A percentile compares a stretch with the other conserved stretches of the same genome.
Conservation (phyloP, 1,140 invertebrate species). For the Lepidurus apus region DNA sequence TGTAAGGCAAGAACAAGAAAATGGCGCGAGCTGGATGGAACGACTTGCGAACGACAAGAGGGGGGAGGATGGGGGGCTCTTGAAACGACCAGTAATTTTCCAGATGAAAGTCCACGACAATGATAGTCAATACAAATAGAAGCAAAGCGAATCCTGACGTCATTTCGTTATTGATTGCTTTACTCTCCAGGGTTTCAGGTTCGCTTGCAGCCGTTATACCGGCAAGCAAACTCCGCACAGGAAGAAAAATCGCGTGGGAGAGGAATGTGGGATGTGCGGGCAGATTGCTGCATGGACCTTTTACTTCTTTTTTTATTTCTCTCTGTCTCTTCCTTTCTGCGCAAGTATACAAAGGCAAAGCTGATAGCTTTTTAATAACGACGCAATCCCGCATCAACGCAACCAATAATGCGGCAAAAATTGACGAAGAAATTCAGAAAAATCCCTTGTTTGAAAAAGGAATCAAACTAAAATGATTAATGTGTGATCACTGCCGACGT, state of each 20-base stretch:
- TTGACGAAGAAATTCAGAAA: too few relatives aligned
- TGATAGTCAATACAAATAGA: conserved; percentile 20
- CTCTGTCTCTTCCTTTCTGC: neutral
- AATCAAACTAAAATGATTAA: too few relatives aligned
- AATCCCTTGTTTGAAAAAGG: too few relatives aligned
- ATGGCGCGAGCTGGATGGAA: neutral
- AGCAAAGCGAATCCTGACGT: conserved; percentile 16
- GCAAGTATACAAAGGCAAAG: neutral
- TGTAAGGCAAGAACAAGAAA: neutral
- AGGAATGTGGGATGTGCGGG: conserved; percentile 13
- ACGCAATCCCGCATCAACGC: neutral
- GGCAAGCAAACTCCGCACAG: neutral
- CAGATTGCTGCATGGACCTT: conserved; percentile 1
- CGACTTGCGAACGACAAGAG: neutral
- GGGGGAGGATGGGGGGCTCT: neutral
- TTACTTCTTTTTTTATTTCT: neutral
- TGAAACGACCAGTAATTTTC: neutral
- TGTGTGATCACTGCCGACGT: too few relatives aligned
- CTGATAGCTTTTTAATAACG: neutral
- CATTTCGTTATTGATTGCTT: conserved; percentile 22
- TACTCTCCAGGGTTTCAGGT: conserved; percentile 21
- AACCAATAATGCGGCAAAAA: neutral
- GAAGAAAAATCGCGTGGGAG: conserved; percentile 17
- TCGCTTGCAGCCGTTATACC: conserved; percentile 5
- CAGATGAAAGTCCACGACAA: conserved; percentile 2